Conservation (phyloP, 2,113 vertebrate species). For the chimpanzee (Pan troglodytes) region DNA sequence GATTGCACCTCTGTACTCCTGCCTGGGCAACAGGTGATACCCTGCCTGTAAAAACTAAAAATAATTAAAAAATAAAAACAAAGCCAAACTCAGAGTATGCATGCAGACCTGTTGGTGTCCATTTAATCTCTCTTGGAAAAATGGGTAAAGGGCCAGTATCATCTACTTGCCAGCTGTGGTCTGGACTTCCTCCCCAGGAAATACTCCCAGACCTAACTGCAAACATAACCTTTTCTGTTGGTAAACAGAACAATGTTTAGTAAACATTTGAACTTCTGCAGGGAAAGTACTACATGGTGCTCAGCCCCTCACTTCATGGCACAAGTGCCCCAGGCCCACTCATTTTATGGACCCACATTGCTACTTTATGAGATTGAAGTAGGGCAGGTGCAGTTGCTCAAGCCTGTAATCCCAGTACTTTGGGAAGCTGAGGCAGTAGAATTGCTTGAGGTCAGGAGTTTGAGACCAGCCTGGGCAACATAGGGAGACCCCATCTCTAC, state of each 20-base stretch:
- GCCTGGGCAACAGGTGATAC: too few relatives aligned
- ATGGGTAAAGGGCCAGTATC: background rate
- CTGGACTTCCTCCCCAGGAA: background rate
- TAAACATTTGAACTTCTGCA: background rate
- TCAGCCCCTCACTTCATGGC: background rate
- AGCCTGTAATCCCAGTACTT: too few relatives aligned
- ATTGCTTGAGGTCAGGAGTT: too few relatives aligned
- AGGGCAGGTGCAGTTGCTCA: background rate
- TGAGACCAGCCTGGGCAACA: too few relatives aligned
- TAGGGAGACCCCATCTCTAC: too few relatives aligned
- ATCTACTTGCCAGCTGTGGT: background rate
- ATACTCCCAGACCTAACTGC: background rate
- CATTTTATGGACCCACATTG: background rate
- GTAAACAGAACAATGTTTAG: background rate
- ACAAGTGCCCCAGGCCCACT: background rate
- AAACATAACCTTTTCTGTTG: background rate
- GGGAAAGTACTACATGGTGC: background rate
- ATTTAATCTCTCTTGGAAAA: background rate
- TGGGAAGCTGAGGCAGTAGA: too few relatives aligned
- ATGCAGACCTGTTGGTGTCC: background rate
- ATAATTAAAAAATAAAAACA: background rate
- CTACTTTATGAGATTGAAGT: background rate
- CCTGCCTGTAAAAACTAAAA: too few relatives aligned
- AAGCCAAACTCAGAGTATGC: background rate
- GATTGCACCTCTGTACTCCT: too few relatives aligned